Percentiles rank a stretch among this genome's conserved stretches.
Conservation (phyloP, 2,797 vertebrate genomes). For the Synanceia verrucosa region DNA sequence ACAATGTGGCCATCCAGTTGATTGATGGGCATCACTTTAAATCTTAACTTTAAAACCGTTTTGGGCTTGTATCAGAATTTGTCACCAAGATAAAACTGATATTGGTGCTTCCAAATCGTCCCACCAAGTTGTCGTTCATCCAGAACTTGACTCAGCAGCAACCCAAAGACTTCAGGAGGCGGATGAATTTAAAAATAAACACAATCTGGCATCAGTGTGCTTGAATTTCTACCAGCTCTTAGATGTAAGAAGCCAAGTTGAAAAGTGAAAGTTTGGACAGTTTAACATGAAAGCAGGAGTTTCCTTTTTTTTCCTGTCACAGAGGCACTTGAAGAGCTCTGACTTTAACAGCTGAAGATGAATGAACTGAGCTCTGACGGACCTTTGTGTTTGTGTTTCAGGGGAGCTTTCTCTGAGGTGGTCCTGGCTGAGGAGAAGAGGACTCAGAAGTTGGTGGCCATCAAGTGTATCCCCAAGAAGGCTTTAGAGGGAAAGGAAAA, state of each 20-base stretch:
- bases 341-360: slow-evolving; percentile 6
- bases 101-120: slow-evolving; percentile 29
- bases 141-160: slow-evolving; percentile 49
- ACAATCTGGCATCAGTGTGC: slow-evolving; percentile 20
- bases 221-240: slow-evolving; percentile 11
- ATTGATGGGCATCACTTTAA: neutral
- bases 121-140: slow-evolving; percentile 32
- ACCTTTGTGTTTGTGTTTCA: slow-evolving; percentile 73
- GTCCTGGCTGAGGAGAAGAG: slow-evolving; percentile 95
- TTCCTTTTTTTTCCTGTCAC: slow-evolving; percentile 5
- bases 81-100: slow-evolving; percentile 8
- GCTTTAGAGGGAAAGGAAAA: slow-evolving; percentile 95
- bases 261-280: neutral
- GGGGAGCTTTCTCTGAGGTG: slow-evolving; percentile 97
- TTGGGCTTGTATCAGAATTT: neutral
- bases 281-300: slow-evolving; percentile 26
- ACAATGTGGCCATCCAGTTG: neutral
- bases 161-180: slow-evolving; percentile 26
- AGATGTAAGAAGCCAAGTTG: slow-evolving; percentile 3
- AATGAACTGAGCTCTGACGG: slow-evolving; percentile 20
- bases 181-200: slow-evolving; percentile 57
- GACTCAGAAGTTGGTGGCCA: slow-evolving; percentile 92
- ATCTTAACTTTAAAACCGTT: neutral
- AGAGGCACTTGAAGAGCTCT: neutral
- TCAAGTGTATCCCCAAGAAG: slow-evolving; percentile 98